Percentiles rank a stretch among this genome's conserved stretches.
Evolutionary conservation across 2,888 invertebrate species (phyloP).

Genomic region (Calameuta pallipes): DNA sequence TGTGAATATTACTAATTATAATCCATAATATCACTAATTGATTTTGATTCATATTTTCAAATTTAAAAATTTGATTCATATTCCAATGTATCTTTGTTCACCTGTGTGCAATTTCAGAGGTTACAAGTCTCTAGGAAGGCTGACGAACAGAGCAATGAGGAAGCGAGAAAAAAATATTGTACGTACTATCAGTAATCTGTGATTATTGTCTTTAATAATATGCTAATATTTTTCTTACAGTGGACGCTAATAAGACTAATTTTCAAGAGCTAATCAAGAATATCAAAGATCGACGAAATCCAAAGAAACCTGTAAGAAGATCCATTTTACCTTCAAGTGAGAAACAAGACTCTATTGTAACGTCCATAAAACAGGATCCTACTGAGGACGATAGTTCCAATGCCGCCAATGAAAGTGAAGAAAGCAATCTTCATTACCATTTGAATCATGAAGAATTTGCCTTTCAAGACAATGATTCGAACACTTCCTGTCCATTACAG

Average conservation of each 20-base stretch:
- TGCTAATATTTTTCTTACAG: constrained; percentile 40
- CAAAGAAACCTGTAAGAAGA: constrained; percentile 22
- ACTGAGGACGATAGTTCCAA: constrained; percentile 1
- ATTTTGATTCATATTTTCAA: constrained; percentile 16
- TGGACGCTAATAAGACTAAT: constrained; percentile 56
- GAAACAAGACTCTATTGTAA: not conserved
- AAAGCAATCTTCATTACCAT: constrained; percentile 13
- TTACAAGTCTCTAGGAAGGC: constrained; percentile 58
- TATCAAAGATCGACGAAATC: constrained; percentile 46
- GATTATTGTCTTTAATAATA: not conserved
- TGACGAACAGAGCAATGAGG: constrained; percentile 61
- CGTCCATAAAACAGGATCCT: not conserved
- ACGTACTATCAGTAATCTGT: constrained; percentile 28
- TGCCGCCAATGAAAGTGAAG: constrained; percentile 16
- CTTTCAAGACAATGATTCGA: constrained; percentile 49
- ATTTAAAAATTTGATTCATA: not conserved
- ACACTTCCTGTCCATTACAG: constrained; percentile 45
- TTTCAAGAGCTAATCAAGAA: constrained; percentile 58
- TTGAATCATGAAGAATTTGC: constrained; percentile 20
- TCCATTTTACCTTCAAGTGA: constrained; percentile 24
- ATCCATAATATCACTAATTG: constrained; percentile 1
- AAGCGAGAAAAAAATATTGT: constrained; percentile 64
- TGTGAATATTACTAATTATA: constrained; percentile 16
- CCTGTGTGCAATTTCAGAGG: constrained; percentile 39
- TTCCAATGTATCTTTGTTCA: constrained; percentile 12